Evolutionary conservation across 1,140 invertebrate genomes (phyloP), one percentile per base, ranked within the genome.

Genomic region (Anoplolepis gracilipes): DNA sequence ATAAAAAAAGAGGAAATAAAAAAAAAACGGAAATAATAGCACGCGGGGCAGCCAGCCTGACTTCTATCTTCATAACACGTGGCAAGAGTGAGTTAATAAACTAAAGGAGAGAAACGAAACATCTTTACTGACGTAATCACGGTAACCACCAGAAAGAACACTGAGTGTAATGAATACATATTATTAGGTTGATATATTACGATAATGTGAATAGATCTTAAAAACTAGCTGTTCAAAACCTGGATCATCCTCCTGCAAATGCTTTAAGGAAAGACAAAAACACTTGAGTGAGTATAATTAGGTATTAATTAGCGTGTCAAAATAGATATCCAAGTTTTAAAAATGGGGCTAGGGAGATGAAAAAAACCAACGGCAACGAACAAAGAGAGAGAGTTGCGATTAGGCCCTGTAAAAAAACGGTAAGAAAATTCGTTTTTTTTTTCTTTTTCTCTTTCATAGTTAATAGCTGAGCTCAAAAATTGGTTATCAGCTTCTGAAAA

Each of bases 201-300:
- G 91, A 90, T 90, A 93, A 90, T 91, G 91, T 92, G 92, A 92
- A 78, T 90, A 90, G 90, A 91, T 94, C 93, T 95, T 95, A 95
- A 95, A 81, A 92, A 94, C 93, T 94, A 94, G 92, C 91, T 93
- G 93, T 91, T 94, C 89, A 94, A 94, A 95, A 94, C 94, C 94
- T 95, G 94, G 93, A 92, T 94, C 93, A 94, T 94, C 94, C 94
- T 95, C 94, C 94, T 95, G 94, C 93, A 95, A 95, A 94, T 94
- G 94, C 94, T 93, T 95, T 92, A 94, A 94, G 92, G 92, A 92
- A 94, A 94, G 93, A 94, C 81, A 94, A 94, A 95, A 94, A 94
- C 92, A 93, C 81, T 89, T 94, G 91, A 92, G 87, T 93, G 91
- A 93, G 90, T 94, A 92, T 89, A 86, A 91, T 91, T 88, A 92